Base-by-base conservation (phyloP, 2,888 invertebrate genomes). In the Chrysomela aeneicollis region DNA sequence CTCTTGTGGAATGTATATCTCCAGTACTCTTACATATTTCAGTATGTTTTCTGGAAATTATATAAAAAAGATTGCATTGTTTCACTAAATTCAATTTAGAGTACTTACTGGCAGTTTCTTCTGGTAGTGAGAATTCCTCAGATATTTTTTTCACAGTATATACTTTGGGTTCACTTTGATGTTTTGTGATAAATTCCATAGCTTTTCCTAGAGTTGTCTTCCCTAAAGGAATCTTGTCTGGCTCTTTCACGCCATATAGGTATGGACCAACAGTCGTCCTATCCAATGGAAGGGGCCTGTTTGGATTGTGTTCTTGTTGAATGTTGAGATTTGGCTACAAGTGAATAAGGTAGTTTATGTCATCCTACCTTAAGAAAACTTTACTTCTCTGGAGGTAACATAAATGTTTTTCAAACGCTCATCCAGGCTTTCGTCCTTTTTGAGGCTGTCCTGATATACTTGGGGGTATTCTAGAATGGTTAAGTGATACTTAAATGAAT, bases 201-300 rank as follows among this genome's bases (percentile, higher is more conserved):
- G 87, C 87, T 69, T 88, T 86, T 37, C 87, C 83, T 19, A 95
- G 81, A 0, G 90, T 88, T 54, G 89, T 86, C 76, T 84, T 87
- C 0, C 94, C 94, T 26, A 84, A 82, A 0, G 87, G 82, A 0
- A 91, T 79, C 58, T 77, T 82, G 0, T 83, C 81, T 0, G 92
- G 89, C 76, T 93, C 91, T 77, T 88, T 84, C 74, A 88, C 88
- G 0, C 93, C 93, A 78, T 85, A 90, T 69, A 90, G 88, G 69
- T 86, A 88, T 1, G 87, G 86, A 57, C 84, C 83, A 0, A 84
- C 81, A 2, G 82, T 66, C 0, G 71, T 79, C 53, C 89, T 85
- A 65, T 87, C 82, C 66, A 85, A 77, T 0, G 94, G 94, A 58
- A 92, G 78, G 0, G 86, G 85, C 63, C 86, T 84, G 5, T 82